These are phyloP conservation scores for Drosophila azteca DNA, from an alignment of 1,140 invertebrate species.

Conservation along the genomic window DNA sequence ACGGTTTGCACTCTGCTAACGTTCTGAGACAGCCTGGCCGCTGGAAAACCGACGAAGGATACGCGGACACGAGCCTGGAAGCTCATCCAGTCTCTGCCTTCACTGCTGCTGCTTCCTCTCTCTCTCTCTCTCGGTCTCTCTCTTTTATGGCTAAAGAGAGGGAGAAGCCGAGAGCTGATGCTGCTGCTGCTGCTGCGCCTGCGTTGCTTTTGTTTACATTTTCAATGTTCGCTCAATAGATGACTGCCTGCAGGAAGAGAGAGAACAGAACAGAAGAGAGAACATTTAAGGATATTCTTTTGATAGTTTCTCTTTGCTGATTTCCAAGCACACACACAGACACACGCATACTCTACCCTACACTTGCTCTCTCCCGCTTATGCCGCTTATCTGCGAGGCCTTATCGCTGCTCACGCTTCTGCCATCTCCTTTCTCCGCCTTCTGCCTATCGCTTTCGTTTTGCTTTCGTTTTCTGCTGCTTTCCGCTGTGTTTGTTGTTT, in stretches of 20 bases:
- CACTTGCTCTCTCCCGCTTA: slow-evolving; percentile 6
- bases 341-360: too few species aligned
- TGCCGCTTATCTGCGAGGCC: slow-evolving; percentile 65
- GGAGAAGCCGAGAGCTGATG: slow-evolving; percentile 31
- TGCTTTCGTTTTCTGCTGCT: slow-evolving; percentile 63
- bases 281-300: slow-evolving; percentile 8
- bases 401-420: slow-evolving; percentile 64
- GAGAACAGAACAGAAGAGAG: slow-evolving; percentile 3
- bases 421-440: neutral
- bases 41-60: slow-evolving; percentile 35
- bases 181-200: slow-evolving; percentile 64
- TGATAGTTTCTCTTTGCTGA: slow-evolving; percentile 31
- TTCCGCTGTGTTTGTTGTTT: slow-evolving; percentile 74
- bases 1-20: slow-evolving; percentile 65
- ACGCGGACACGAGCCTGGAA: slow-evolving; percentile 33
- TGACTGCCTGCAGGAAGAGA: slow-evolving; percentile 38
- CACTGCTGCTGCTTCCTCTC: slow-evolving; percentile 5
- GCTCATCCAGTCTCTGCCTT: slow-evolving; percentile 10
- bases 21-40: slow-evolving; percentile 51
- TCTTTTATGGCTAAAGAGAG: slow-evolving; percentile 30
- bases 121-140: too few species aligned
- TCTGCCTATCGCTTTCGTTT: slow-evolving; percentile 33
- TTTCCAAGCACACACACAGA: slow-evolving; percentile 13
- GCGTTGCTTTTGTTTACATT: slow-evolving; percentile 79
- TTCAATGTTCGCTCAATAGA: slow-evolving; percentile 58